Conservation (phyloP, 1,140 invertebrate species). For the Apis dorsata region DNA sequence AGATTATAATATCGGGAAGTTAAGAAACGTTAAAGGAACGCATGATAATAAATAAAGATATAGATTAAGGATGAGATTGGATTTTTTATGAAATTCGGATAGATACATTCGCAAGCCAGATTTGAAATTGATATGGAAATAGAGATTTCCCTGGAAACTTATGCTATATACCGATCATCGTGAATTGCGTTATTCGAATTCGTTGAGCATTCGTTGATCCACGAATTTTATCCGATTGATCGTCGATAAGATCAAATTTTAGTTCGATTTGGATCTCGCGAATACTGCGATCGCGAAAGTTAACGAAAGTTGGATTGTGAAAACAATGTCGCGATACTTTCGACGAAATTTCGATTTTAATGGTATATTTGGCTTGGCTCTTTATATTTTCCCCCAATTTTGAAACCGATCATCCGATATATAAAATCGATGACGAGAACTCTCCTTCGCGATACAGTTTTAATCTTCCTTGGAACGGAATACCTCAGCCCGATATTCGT, state of each 20-base stretch:
- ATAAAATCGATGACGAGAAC: background rate
- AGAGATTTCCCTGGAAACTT: background rate
- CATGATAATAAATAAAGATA: too few relatives aligned
- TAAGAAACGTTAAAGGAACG: too few relatives aligned
- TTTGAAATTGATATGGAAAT: slow-evolving; percentile 49
- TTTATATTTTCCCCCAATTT: background rate
- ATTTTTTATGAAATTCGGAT: background rate
- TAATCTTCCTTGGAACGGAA: background rate
- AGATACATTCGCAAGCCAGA: background rate
- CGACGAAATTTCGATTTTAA: background rate
- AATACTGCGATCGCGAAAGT: background rate
- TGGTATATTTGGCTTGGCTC: background rate
- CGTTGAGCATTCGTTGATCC: slow-evolving; percentile 1
- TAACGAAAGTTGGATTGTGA: background rate
- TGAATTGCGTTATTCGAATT: background rate
- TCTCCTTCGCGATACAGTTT: background rate
- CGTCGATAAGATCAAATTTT: background rate
- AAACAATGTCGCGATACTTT: background rate
- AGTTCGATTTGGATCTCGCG: background rate
- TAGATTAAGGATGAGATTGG: too few relatives aligned
- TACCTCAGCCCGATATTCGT: too few relatives aligned
- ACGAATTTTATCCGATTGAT: background rate
- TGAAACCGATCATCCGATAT: too few relatives aligned
- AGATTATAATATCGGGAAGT: too few relatives aligned
- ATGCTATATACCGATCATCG: background rate